Percentiles rank a stretch among this genome's conserved stretches.
These are phyloP conservation scores for Epizoanthus illoricatus DNA, from an alignment of 92 coral and sea anemone species.

Conservation along the genomic window DNA sequence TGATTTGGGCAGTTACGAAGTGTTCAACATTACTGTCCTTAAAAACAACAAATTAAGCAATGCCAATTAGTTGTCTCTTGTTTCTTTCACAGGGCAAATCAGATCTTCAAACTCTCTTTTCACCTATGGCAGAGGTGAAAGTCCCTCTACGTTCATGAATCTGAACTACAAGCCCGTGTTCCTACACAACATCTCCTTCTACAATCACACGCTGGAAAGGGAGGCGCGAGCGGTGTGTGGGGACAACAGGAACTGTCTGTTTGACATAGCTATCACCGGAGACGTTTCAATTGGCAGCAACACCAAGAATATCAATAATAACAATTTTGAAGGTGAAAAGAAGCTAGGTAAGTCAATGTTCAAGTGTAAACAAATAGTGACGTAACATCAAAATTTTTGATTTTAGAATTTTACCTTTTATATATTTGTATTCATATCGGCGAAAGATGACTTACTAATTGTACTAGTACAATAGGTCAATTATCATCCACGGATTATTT, in stretches of 20 bases:
- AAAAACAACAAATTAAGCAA: too few species aligned
- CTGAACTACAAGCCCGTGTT: conserved; percentile 71
- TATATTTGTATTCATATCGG: too few species aligned
- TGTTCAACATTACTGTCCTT: too few species aligned
- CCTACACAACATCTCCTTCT: conserved; percentile 63
- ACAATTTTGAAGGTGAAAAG: conserved; percentile 43
- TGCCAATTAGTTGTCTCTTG: not conserved
- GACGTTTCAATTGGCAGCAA: conserved; percentile 54
- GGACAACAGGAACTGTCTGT: conserved; percentile 59
- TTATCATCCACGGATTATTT: too few species aligned
- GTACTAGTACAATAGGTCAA: too few species aligned
- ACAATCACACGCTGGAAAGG: conserved; percentile 47
- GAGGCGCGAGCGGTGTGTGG: conserved; percentile 64
- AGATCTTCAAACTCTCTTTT: conserved; percentile 53
- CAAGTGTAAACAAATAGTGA: not conserved
- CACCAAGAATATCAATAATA: conserved; percentile 51
- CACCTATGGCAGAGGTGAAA: conserved; percentile 53
- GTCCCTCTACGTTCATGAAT: conserved; percentile 42
- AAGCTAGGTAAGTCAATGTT: conserved; percentile 48
- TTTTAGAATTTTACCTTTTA: too few species aligned
- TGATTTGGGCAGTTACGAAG: not conserved
- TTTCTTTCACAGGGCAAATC: conserved; percentile 61
- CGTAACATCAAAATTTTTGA: too few species aligned
- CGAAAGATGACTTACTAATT: too few species aligned
- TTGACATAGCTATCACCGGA: conserved; percentile 74